Conservation (phyloP, 2,888 invertebrate genomes). For the Morpho deidamia region DNA sequence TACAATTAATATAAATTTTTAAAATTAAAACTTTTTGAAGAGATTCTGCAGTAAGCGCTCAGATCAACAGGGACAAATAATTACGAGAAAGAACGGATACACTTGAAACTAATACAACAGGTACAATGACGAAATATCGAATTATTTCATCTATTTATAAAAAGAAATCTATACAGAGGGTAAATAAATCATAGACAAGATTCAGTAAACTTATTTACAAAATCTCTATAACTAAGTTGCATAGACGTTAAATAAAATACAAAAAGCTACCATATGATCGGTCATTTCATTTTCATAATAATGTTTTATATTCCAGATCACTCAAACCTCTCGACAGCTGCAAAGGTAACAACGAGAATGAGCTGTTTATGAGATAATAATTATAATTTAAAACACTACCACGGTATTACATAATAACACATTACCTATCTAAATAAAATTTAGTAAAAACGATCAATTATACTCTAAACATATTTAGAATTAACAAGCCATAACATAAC, state of each 20-base stretch:
- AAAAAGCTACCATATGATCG: too few relatives aligned
- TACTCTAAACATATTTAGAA: constrained; percentile 24
- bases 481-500: constrained; percentile 35
- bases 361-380: not conserved
- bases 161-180: too few relatives aligned
- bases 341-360: not conserved
- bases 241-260: too few relatives aligned
- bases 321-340: too few relatives aligned
- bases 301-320: too few relatives aligned
- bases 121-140: too few relatives aligned
- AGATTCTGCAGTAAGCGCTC: constrained; percentile 19
- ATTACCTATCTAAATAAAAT: constrained; percentile 26
- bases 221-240: too few relatives aligned
- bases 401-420: constrained; percentile 6
- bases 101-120: not conserved
- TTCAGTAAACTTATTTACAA: too few relatives aligned
- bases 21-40: constrained; percentile 4
- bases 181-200: too few relatives aligned
- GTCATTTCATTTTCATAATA: too few relatives aligned
- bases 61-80: not conserved
- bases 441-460: constrained; percentile 17
- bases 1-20: not conserved
- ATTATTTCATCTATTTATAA: too few relatives aligned
- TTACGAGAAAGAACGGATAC: not conserved
- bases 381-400: constrained; percentile 8